Evolutionary conservation across 1,140 invertebrate species (phyloP).

Genomic region (Sycophila sp.): DNA sequence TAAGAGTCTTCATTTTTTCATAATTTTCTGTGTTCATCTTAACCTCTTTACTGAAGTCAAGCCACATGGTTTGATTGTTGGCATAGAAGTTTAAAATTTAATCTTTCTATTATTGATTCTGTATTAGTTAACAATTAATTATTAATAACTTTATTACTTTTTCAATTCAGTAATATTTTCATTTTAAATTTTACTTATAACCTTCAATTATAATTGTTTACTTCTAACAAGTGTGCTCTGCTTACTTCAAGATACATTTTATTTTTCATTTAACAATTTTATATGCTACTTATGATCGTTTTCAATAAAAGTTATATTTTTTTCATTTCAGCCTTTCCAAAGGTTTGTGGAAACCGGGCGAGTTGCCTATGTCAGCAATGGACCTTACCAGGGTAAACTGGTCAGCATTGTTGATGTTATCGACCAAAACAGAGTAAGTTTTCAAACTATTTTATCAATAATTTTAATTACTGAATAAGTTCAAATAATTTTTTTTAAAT

Average conservation of each 20-base stretch:
- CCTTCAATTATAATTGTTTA: too few species aligned
- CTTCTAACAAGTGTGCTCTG: too few species aligned
- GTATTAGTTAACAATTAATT: too few species aligned
- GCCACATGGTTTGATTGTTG: conserved; percentile 13
- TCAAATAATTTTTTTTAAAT: conserved; percentile 35
- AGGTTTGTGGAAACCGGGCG: conserved; percentile 97
- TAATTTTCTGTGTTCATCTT: neutral
- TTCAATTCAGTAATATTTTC: neutral
- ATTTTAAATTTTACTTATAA: too few species aligned
- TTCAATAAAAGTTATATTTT: neutral
- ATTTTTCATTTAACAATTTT: too few species aligned
- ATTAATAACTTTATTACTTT: too few species aligned
- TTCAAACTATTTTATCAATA: neutral
- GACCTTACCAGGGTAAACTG: conserved; percentile 89
- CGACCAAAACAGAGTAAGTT: conserved; percentile 93
- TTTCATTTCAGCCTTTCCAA: conserved; percentile 79
- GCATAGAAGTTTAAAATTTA: neutral
- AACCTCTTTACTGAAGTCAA: neutral
- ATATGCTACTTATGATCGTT: too few species aligned
- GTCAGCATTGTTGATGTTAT: conserved; percentile 95
- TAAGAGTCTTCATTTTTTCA: neutral
- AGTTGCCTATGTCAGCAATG: conserved; percentile 92
- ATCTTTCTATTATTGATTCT: too few species aligned
- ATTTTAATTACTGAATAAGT: conserved; percentile 1
- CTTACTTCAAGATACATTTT: too few species aligned